phyloP scores from a whole-genome alignment of 2,797 vertebrate genomes.

The Selene dorsalis region DNA sequence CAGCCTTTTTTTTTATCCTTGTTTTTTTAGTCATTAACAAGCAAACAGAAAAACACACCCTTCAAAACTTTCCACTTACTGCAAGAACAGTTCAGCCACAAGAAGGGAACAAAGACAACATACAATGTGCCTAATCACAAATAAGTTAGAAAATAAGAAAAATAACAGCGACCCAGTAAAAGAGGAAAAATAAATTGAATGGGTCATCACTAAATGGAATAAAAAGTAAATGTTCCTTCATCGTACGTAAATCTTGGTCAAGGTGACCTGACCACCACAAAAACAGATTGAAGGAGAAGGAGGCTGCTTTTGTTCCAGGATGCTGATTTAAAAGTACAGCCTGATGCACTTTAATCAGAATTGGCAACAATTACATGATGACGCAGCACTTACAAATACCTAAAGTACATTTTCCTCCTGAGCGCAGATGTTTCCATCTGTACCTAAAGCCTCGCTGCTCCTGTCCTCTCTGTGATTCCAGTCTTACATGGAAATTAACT shows the following conservation, averaged over 20 bases:
- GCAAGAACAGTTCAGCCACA: not conserved
- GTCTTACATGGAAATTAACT: not conserved
- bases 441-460: not conserved
- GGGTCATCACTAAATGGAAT: not conserved
- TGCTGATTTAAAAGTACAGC: not conserved
- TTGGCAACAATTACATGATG: no score
- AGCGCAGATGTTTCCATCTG: no score
- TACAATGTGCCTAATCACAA: not conserved
- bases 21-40: not conserved
- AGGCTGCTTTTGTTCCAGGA: conserved; percentile 5
- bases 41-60: not conserved
- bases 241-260: not conserved
- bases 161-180: not conserved
- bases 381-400: not conserved
- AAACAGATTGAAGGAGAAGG: not conserved
- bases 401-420: not conserved
- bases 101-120: not conserved
- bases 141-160: not conserved
- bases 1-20: not conserved
- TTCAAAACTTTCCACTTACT: not conserved
- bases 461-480: not conserved
- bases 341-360: no score
- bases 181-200: not conserved
- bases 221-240: not conserved
- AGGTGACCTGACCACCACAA: conserved; percentile 8